Evolutionary conservation across 2,113 vertebrate species (phyloP).

Genomic region (Pycnonotus jocosus): DNA sequence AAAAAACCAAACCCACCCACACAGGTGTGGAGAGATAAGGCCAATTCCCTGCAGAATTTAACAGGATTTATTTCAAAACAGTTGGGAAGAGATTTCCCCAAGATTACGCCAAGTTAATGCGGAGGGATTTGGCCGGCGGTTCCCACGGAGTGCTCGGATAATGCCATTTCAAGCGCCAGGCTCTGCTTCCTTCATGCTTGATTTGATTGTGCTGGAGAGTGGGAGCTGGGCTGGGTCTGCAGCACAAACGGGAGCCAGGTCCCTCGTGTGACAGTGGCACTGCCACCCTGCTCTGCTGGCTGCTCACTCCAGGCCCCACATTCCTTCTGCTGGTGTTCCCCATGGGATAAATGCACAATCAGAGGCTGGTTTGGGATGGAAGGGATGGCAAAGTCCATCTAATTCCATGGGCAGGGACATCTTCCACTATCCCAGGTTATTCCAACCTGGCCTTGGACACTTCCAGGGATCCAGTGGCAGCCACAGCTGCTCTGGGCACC

Average conservation of each 20-base stretch:
- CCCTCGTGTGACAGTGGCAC: neutral
- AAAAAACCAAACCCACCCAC: neutral
- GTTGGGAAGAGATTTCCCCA: constrained; percentile 38
- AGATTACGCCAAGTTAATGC: constrained; percentile 27
- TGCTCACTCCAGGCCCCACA: neutral
- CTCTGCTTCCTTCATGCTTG: neutral
- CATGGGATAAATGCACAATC: accelerated
- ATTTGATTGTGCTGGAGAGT: neutral
- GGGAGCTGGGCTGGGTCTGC: neutral
- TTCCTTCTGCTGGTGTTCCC: accelerated
- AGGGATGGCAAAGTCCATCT: neutral
- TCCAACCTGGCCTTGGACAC: neutral
- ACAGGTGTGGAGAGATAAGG: constrained; percentile 39
- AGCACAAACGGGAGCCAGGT: accelerated
- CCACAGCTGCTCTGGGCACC: neutral
- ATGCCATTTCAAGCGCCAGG: neutral
- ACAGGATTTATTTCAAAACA: constrained; percentile 37
- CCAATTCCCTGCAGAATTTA: constrained; percentile 17
- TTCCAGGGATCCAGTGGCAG: neutral
- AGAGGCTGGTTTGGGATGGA: neutral
- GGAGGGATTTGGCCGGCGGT: neutral
- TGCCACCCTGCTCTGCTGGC: neutral
- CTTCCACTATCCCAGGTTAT: accelerated
- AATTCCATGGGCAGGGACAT: neutral
- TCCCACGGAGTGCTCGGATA: neutral